Base-by-base conservation (phyloP, 1,140 invertebrate genomes). In the Drosophila azteca region DNA sequence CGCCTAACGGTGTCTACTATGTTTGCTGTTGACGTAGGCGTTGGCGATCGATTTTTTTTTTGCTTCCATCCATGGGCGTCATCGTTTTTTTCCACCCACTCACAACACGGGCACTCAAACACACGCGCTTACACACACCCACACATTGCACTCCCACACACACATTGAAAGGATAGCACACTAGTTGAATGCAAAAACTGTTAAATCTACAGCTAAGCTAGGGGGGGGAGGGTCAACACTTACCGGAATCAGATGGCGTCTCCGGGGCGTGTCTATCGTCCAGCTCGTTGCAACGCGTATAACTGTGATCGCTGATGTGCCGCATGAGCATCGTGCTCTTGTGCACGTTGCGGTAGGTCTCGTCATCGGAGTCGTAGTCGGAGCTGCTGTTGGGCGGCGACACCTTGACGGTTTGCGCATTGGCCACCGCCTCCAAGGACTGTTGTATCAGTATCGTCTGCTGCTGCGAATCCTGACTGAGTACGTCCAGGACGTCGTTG, bases 231-330 rank as follows among this genome's bases (percentile, higher is more conserved):
- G 2, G 41, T 29, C 29, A 43, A 24, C 83, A 95, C 95, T 95
- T 92, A 96, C 96, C 96, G 57, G 96, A 97, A 93, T 97, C 96
- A 3, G 96, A 97, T 48, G 96, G 96, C 66, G 96, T 97, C 77
- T 96, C 95, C 3, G 96, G 94, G 46, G 95, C 63, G 44, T 65
- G 67, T 58, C 72, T 51, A 39, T 76, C 73, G 95, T 43, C 95
- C 93, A 70, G 77, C 70, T 91, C 90, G 17, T 85, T 91, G 80
- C 92, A 92, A 76, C 93, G 94, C 65, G 93, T 96, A 90, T 96
- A 96, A 62, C 95, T 95, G 81, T 96, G 96, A 90, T 96, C 95
- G 48, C 90, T 93, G n/a, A 81, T 81, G 54, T 92, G 80, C 61
- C 91, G 72, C 83, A 80, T 75, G 75, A 49, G 39, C 67, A 69